Percentiles rank a stretch among this genome's conserved stretches.
These are phyloP conservation scores for Palythoa heliodiscus DNA, from an alignment of 92 coral and sea anemone genomes.

Conservation along the genomic window DNA sequence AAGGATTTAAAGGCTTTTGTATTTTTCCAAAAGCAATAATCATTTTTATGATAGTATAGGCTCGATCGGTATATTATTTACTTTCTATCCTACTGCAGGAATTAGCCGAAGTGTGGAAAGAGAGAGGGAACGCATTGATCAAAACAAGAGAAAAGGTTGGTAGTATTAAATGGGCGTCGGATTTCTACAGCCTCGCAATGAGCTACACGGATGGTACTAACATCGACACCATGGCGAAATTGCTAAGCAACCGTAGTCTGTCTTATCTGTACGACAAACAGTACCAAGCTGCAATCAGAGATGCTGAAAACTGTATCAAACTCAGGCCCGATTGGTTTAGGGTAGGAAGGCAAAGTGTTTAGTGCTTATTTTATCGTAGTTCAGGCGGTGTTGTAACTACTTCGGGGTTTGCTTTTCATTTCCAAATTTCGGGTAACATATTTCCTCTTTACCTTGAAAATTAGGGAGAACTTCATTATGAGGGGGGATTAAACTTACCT, in stretches of 20 bases:
- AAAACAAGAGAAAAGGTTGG: neutral
- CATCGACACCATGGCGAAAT: constrained; percentile 30
- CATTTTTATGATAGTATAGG: too few relatives aligned
- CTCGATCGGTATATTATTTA: neutral
- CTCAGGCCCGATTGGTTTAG: constrained; percentile 33
- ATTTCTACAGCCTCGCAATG: constrained; percentile 33
- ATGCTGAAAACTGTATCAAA: constrained; percentile 33
- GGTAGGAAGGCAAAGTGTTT: neutral
- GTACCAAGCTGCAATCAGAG: constrained; percentile 21
- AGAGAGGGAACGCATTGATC: constrained; percentile 32
- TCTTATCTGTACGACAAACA: neutral
- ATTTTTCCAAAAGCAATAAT: too few relatives aligned
- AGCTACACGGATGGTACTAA: constrained; percentile 19
- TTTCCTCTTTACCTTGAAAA: too few relatives aligned
- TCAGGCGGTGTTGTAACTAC: neutral
- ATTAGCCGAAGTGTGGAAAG: constrained; percentile 18
- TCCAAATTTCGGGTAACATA: too few relatives aligned
- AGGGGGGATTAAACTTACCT: too few relatives aligned
- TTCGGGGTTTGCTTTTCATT: neutral
- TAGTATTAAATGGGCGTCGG: neutral
- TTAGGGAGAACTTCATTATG: too few relatives aligned
- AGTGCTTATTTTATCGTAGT: neutral
- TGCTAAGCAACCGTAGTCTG: constrained; percentile 37
- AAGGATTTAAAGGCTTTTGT: too few relatives aligned
- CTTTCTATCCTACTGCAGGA: neutral